Base-by-base conservation (phyloP, 2,888 invertebrate species). In the Megaustenia siamemsis region DNA sequence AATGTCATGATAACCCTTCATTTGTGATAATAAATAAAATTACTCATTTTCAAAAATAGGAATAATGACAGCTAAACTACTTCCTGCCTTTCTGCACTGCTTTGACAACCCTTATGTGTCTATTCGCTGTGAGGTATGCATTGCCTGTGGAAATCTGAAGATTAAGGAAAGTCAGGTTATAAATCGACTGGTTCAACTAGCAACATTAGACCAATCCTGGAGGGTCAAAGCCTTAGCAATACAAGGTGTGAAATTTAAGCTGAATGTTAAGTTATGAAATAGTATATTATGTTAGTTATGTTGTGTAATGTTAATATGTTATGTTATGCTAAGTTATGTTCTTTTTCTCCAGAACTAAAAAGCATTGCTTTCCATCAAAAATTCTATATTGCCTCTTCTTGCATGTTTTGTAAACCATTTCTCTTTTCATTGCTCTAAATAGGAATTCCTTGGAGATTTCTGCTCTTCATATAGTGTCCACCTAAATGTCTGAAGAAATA, bases 1-100 rank as follows among this genome's bases (percentile, higher is more conserved):
- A 60, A n/a, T 28, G n/a, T 60, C 6, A 10, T 53, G 2, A 60
- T n/a, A n/a, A 60, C 3, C 24, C 45, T 8, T 38, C 24, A 10
- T 43, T 43, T 73, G 49, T 28, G 28, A 79, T 5, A n/a, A 79
- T 38, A 28, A n/a, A 28, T 15, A 24, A 21, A 18, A 15, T 60
- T 32, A 63, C 15, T 21, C 68, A 71, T 71, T 69, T 68, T 28
- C 21, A 40, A 6, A 40, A 53, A 49, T 87, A 94, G 94, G 93
- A 77, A 93, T 94, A 45, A 94, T 94, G 94, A 94, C 94, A n/a
- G 92, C 93, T 71, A 93, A 93, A 83, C 89, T 94, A 75, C 89
- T 94, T 73, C 93, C 93, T 35, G 89, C 91, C 0, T 94, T 93
- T 87, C 89, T 94, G 68, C 81, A 90, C 76, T 93, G 93, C 88